Percentiles rank a stretch among this genome's conserved stretches.
These are phyloP conservation scores for Orientallactaga sibirica DNA, from an alignment of 2,797 vertebrate genomes.

Conservation along the genomic window DNA sequence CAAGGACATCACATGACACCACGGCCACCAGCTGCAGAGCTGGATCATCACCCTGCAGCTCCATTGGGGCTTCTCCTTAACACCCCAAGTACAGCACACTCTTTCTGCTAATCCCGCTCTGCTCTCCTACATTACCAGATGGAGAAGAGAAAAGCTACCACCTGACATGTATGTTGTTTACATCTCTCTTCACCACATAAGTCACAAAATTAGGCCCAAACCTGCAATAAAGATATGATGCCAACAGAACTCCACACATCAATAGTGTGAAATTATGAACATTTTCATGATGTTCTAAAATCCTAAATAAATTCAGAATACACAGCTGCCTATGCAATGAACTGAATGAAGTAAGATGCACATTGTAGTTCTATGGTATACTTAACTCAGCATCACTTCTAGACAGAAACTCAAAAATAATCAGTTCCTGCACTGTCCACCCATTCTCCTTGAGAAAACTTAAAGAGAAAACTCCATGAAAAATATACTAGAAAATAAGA, in stretches of 20 bases:
- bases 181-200: background rate
- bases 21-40: background rate
- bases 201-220: conserved; percentile 25
- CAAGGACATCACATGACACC: background rate
- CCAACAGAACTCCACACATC: background rate
- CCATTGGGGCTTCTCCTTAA: background rate
- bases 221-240: background rate
- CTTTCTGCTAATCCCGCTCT: background rate
- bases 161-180: background rate
- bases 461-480: background rate
- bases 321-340: background rate
- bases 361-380: background rate
- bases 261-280: background rate
- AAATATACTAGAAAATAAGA: background rate
- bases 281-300: conserved; percentile 40
- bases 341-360: background rate
- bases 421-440: background rate
- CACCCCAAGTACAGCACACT: background rate
- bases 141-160: background rate
- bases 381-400: background rate
- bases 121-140: background rate
- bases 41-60: background rate
- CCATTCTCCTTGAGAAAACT: background rate
- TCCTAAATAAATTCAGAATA: background rate
- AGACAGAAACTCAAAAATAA: conserved; percentile 25